Conservation (phyloP, 2,797 vertebrate genomes). For the Paguma larvata region DNA sequence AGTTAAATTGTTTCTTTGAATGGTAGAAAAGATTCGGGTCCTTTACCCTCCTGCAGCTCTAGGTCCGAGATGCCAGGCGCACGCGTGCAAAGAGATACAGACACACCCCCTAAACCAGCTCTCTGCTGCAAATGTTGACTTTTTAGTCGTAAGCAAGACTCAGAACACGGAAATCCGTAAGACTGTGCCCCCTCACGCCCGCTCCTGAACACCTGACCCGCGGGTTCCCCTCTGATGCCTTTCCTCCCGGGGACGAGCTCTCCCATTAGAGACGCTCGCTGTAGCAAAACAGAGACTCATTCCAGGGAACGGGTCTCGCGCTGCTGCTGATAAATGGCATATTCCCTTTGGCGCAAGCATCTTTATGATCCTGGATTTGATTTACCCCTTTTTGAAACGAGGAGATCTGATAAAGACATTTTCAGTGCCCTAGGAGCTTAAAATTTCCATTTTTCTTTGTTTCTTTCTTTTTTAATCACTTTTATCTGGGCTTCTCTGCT, state of each 20-base stretch:
- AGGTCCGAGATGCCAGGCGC: neutral
- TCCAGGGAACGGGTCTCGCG: too few relatives aligned
- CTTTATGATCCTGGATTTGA: neutral
- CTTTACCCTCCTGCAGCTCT: neutral
- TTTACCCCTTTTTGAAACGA: neutral
- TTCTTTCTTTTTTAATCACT: neutral
- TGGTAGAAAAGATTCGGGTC: neutral
- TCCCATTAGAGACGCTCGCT: neutral
- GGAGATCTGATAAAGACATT: neutral
- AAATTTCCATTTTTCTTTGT: neutral
- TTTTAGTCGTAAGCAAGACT: neutral
- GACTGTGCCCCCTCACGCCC: neutral
- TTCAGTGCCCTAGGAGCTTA: too few relatives aligned
- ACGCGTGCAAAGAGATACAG: accelerated
- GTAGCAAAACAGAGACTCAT: neutral
- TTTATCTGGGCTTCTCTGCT: neutral
- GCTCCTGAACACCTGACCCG: accelerated
- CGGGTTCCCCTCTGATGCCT: accelerated
- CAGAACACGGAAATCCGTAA: neutral
- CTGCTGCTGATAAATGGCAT: too few relatives aligned
- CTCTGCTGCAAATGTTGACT: neutral
- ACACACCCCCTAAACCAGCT: accelerated
- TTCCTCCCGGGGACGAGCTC: neutral
- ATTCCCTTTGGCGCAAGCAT: neutral
- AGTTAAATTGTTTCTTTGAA: neutral